phyloP scores from a whole-genome alignment of 2,113 vertebrate genomes.

The Eurystomus gularis region DNA sequence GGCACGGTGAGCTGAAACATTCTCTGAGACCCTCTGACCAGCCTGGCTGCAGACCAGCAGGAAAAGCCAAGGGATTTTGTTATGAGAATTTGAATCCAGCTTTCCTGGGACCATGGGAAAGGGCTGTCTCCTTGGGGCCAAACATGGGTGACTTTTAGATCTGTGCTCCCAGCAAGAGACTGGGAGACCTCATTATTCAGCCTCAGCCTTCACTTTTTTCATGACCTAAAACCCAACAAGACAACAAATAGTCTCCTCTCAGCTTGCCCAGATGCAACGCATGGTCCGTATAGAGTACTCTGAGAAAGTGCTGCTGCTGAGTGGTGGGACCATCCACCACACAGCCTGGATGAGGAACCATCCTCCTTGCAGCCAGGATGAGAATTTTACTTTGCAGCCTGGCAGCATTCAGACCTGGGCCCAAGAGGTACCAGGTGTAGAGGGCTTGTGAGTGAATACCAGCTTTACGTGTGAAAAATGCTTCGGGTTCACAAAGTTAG shows the following conservation, averaged over 20 bases:
- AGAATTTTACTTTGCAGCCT: background rate
- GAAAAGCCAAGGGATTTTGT: background rate
- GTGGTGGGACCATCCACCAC: background rate
- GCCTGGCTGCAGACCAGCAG: background rate
- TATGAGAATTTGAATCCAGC: background rate
- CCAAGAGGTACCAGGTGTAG: background rate
- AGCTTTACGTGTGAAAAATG: background rate
- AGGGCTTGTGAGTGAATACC: background rate
- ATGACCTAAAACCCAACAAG: background rate
- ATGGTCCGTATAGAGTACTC: accelerated
- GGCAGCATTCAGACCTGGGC: background rate
- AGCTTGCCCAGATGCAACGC: background rate
- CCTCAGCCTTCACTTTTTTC: background rate
- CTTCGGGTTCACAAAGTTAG: background rate
- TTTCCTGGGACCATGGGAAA: background rate
- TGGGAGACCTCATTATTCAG: background rate
- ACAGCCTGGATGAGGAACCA: background rate
- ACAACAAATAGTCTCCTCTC: background rate
- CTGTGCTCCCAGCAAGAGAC: background rate
- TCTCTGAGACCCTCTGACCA: background rate
- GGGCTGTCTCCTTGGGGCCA: background rate
- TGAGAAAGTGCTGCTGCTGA: background rate
- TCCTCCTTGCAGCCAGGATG: background rate
- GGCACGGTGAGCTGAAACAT: background rate
- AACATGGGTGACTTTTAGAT: background rate